These are phyloP conservation scores for Micropoecilia bifurca DNA, from an alignment of 2,797 vertebrate species.

Conservation along the genomic window DNA sequence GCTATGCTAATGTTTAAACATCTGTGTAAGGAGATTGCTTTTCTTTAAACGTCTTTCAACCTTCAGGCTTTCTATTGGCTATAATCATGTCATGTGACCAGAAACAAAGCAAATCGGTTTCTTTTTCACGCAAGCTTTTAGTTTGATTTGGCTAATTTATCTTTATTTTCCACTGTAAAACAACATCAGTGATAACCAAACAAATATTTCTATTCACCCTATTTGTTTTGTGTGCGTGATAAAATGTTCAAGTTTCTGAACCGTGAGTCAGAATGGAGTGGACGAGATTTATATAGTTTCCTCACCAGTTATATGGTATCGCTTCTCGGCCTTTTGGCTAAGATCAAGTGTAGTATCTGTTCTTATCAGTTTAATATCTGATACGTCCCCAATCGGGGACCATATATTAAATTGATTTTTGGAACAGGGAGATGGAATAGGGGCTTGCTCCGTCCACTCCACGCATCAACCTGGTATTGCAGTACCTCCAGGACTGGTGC, in stretches of 20 bases:
- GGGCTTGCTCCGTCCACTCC: neutral
- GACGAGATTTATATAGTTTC: neutral
- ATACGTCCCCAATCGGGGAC: too few relatives aligned
- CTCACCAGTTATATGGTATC: neutral
- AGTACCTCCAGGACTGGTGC: neutral
- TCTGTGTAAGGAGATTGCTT: neutral
- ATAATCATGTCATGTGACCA: too few relatives aligned
- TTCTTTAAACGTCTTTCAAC: neutral
- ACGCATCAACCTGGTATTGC: neutral
- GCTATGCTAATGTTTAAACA: neutral
- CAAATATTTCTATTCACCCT: too few relatives aligned
- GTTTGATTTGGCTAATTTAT: too few relatives aligned
- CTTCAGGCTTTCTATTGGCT: too few relatives aligned
- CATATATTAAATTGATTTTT: neutral
- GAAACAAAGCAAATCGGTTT: too few relatives aligned
- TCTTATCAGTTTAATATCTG: neutral
- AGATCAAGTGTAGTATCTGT: constrained; percentile 1
- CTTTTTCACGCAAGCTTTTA: too few relatives aligned
- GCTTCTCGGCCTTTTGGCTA: neutral
- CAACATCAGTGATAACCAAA: too few relatives aligned
- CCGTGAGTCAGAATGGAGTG: neutral
- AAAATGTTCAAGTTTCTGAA: too few relatives aligned
- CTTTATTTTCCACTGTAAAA: too few relatives aligned
- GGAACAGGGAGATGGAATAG: neutral
- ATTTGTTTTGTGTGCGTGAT: too few relatives aligned